Conservation (phyloP, 1,140 invertebrate species). For the Alviniconcha marisindica region DNA sequence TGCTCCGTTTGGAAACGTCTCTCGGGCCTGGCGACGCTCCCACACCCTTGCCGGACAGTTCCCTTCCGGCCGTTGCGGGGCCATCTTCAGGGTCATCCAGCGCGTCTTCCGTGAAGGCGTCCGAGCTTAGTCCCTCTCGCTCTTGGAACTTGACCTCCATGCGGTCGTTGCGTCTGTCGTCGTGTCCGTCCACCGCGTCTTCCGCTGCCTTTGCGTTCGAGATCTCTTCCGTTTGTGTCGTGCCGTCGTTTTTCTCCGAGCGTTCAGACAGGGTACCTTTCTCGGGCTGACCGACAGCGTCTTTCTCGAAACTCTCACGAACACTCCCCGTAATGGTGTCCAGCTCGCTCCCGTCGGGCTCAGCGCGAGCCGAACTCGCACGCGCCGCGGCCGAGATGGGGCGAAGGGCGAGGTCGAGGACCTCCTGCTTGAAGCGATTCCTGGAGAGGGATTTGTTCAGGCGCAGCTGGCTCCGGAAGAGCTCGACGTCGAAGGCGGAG, state of each 20-base stretch:
- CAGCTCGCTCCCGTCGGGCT: background rate
- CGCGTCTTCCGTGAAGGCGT: too few relatives aligned
- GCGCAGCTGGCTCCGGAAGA: constrained; percentile 18
- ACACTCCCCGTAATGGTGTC: background rate
- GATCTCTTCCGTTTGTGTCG: background rate
- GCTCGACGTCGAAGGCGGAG: constrained; percentile 30
- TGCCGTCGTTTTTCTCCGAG: too few relatives aligned
- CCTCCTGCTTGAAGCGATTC: constrained; percentile 23
- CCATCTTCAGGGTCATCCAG: too few relatives aligned
- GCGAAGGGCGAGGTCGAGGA: background rate
- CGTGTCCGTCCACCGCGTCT: background rate
- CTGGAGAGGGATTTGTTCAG: constrained; percentile 34
- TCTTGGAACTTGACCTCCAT: background rate
- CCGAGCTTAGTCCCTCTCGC: background rate
- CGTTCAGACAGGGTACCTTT: background rate
- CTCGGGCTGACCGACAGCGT: too few relatives aligned
- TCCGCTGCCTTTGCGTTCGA: too few relatives aligned
- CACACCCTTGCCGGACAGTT: too few relatives aligned
- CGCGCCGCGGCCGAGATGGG: background rate
- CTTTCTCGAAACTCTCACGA: background rate
- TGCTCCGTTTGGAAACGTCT: background rate
- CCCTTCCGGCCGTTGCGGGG: too few relatives aligned
- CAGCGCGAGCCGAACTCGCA: background rate
- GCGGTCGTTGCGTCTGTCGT: background rate
- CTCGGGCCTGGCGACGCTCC: background rate